These are phyloP conservation scores for Eulemur rubriventer DNA, from an alignment of 2,797 vertebrate species.

Conservation along the genomic window DNA sequence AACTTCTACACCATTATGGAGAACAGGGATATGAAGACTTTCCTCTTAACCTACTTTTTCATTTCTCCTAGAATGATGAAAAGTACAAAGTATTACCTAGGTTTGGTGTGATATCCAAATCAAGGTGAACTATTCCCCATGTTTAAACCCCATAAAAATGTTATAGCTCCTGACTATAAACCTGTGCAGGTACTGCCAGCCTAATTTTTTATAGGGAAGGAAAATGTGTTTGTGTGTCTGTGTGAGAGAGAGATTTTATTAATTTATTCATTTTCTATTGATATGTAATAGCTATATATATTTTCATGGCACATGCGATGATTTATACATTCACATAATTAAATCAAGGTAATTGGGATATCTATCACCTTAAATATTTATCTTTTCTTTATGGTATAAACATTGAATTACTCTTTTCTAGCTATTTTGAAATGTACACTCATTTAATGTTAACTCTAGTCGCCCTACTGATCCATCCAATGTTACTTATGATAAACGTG, in stretches of 20 bases:
- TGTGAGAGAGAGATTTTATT: neutral
- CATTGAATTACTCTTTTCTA: neutral
- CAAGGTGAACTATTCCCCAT: neutral
- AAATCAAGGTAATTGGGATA: neutral
- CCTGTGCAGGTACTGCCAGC: neutral
- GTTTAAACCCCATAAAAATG: neutral
- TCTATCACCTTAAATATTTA: neutral
- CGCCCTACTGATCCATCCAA: neutral
- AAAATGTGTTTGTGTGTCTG: neutral
- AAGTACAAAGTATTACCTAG: neutral
- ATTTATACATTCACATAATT: neutral
- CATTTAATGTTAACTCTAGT: neutral
- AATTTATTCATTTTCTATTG: neutral
- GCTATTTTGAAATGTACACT: neutral
- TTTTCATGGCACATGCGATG: neutral
- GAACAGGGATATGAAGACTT: neutral
- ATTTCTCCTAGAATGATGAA: neutral
- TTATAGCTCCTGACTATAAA: neutral
- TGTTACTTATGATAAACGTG: slow-evolving; percentile 34
- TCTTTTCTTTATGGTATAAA: neutral
- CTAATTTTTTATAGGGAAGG: neutral
- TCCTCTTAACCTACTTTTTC: neutral
- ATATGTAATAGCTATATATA: neutral
- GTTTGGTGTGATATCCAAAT: neutral
- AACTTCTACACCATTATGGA: neutral